These are phyloP conservation scores for Lordiphosa andalusiaca DNA, from an alignment of 2,888 invertebrate species.

Conservation along the genomic window DNA sequence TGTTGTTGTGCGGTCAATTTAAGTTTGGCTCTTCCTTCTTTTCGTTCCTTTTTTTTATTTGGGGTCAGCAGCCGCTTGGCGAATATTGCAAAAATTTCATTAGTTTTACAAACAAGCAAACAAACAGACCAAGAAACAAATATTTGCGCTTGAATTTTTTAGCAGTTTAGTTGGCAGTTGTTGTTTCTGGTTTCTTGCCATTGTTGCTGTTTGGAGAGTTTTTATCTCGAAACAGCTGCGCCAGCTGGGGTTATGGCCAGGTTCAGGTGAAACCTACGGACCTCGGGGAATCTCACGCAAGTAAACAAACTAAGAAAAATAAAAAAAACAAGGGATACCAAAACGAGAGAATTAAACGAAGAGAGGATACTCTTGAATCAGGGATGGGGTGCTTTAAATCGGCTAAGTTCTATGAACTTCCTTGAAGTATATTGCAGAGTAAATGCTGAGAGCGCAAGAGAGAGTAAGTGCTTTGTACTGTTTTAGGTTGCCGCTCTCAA, in stretches of 20 bases:
- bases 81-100: constrained; percentile 73
- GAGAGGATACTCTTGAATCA: constrained; percentile 21
- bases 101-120: constrained; percentile 72
- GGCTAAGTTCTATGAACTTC: no score
- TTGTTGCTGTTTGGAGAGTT: constrained; percentile 27
- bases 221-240: constrained; percentile 41
- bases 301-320: constrained; percentile 39
- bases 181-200: constrained; percentile 32
- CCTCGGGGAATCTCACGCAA: constrained; percentile 62
- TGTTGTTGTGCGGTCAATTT: constrained; percentile 14
- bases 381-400: no score
- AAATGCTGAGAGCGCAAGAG: no score
- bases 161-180: constrained; percentile 61
- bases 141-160: constrained; percentile 71
- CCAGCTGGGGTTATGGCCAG: constrained; percentile 62
- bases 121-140: constrained; percentile 71
- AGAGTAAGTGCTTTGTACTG: no score
- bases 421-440: no score
- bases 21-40: constrained; percentile 5
- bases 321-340: constrained; percentile 10
- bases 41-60: constrained; percentile 42
- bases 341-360: constrained; percentile 29
- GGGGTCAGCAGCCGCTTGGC: constrained; percentile 62
- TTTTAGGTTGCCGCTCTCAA: no score
- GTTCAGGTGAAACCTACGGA: constrained; percentile 53